phyloP scores from a whole-genome alignment of 2,113 vertebrate species.

The Grallaria varia region DNA sequence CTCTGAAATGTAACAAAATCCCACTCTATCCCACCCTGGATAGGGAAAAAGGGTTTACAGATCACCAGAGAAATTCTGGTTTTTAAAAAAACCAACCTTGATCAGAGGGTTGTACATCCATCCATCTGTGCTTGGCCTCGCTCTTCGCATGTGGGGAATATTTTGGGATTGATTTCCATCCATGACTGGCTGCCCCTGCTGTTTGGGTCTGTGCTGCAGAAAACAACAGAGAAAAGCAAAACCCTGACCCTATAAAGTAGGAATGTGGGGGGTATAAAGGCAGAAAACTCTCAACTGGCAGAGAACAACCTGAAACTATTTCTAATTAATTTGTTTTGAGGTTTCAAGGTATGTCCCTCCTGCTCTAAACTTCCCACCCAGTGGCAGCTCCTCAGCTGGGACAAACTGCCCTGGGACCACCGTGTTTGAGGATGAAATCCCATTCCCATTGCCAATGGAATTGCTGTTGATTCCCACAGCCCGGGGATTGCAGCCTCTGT shows the following conservation, averaged over 20 bases:
- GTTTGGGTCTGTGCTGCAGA: background rate
- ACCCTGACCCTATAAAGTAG: rapidly evolving
- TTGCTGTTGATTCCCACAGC: background rate
- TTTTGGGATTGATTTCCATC: background rate
- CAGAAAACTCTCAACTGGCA: background rate
- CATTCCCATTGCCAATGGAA: background rate
- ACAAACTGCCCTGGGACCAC: background rate
- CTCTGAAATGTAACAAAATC: background rate
- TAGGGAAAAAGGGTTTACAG: background rate
- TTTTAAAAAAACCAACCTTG: background rate
- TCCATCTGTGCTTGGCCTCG: background rate
- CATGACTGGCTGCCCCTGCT: background rate
- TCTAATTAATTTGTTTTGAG: background rate
- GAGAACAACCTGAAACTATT: background rate
- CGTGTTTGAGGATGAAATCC: background rate
- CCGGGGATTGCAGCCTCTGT: background rate
- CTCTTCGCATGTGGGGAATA: rapidly evolving
- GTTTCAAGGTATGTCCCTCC: background rate
- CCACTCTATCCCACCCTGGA: background rate
- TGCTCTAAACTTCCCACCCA: background rate
- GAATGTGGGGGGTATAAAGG: background rate
- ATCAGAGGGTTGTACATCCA: background rate
- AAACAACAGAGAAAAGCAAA: background rate
- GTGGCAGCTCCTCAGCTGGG: background rate
- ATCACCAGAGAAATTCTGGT: background rate